Base-by-base conservation (phyloP, 2,888 invertebrate species). In the Ischnus inquisitorius region DNA sequence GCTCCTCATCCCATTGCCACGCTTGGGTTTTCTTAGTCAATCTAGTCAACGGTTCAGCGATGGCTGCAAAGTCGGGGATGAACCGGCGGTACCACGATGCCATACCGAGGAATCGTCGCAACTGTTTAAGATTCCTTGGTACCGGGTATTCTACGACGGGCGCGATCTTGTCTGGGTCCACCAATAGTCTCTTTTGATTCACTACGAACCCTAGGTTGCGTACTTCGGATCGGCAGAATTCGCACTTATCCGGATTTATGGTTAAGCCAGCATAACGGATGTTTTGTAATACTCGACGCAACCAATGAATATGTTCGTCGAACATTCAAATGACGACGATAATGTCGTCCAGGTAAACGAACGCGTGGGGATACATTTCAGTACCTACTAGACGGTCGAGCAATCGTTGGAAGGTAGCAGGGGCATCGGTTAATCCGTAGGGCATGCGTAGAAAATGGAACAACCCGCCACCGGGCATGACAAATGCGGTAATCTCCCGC, bases 61-160 rank as follows among this genome's bases (percentile, higher is more conserved):
- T 28, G 0, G 69, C 69, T 0, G 87, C 77, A 57, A 86, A 88
- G 25, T 87, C 74, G 0, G 78, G 79, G 0, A 89, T 84, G 54
- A 88, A 88, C 0, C 88, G 76, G 3, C 89, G 69, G 67, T 90
- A 92, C 87, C 89, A 91, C 0, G 86, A 85, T 0, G 80, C 82
- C 39, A 90, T 41, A 0, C 91, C 90, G 2, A 91, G 19, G 48
- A 91, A 91, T 5, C 85, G 46, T 0, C 87, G 74, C 0, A 90
- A 22, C 25, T 88, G 82, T 14, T 39, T 28, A 3, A 83, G 2
- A 2, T 54, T 84, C 14, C 10, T 14, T 1, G 80, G 85, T 8
- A 6, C 48, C 0, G 85, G 81, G 25, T 76, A 78, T 0, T 78
- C 25, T 8, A 43, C 1, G 0, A 86, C 62, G 4, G 86, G 62